A percentile compares a stretch with the other conserved stretches of the same genome.
Evolutionary conservation across 2,797 vertebrate genomes (phyloP).

Genomic region (Leuciscus waleckii): DNA sequence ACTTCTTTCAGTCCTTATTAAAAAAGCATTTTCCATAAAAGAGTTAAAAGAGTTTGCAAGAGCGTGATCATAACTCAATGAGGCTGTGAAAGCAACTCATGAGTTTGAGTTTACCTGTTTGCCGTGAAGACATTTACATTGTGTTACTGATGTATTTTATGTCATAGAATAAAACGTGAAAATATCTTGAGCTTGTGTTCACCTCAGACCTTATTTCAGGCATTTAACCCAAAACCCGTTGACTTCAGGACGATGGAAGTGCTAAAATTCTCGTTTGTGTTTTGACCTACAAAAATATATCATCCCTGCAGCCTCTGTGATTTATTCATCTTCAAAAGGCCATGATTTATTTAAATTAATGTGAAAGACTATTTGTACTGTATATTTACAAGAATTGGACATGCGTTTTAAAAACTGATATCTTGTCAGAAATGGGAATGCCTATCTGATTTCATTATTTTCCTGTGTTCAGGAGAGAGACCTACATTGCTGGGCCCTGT

Average conservation of each 20-base stretch:
- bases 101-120: neutral
- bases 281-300: neutral
- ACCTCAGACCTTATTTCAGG: neutral
- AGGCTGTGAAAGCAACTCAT: neutral
- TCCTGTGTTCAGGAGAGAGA: constrained; percentile 78
- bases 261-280: neutral
- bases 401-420: neutral
- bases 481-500: constrained; percentile 69
- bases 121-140: neutral
- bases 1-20: too few species aligned
- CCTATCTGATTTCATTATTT: neutral
- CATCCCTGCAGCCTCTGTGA: neutral
- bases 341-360: neutral
- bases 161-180: too few species aligned
- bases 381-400: neutral
- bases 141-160: too few species aligned
- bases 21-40: neutral
- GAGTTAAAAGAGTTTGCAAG: neutral
- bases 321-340: neutral
- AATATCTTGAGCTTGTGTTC: neutral
- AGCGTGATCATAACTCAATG: neutral
- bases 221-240: neutral
- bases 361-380: neutral
- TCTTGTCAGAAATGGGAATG: neutral
- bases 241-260: neutral